These are phyloP conservation scores for Lagothrix lagotricha DNA, from an alignment of 2,797 vertebrate species.

Conservation along the genomic window DNA sequence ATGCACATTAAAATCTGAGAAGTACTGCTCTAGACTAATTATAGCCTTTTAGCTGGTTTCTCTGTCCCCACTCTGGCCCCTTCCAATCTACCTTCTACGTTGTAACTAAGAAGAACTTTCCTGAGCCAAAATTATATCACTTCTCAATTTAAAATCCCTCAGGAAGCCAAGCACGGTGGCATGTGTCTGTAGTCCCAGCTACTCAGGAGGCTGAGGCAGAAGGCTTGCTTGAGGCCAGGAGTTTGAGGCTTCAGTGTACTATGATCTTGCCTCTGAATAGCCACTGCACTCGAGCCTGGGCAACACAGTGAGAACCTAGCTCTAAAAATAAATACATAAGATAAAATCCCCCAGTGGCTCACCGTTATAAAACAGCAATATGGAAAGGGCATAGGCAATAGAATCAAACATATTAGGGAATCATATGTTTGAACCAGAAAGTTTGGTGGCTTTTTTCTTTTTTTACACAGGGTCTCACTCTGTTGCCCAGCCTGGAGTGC, in stretches of 20 bases:
- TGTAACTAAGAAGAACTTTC: background rate
- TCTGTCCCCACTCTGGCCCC: background rate
- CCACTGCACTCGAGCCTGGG: background rate
- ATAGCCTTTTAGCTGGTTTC: background rate
- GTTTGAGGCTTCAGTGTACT: background rate
- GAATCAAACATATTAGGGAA: background rate
- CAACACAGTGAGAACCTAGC: background rate
- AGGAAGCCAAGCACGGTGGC: background rate
- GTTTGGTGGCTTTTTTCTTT: background rate
- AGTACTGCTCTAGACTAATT: slow-evolving; percentile 13
- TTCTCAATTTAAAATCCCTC: slow-evolving; percentile 13
- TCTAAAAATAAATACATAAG: background rate
- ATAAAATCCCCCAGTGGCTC: background rate
- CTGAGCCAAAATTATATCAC: background rate
- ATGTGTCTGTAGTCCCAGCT: background rate
- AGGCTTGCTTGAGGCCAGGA: background rate
- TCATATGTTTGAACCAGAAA: background rate
- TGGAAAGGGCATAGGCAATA: background rate
- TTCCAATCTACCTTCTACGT: background rate
- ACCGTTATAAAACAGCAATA: background rate
- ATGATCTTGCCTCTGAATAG: background rate
- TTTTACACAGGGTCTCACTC: background rate
- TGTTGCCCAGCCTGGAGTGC: background rate
- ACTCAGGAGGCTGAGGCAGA: background rate
- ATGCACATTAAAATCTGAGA: slow-evolving; percentile 40